Evolutionary conservation across 35 echinoderm and acorn worm species (phyloP), one percentile per base, ranked within the genome.

Genomic region (Apostichopus parvimensis): DNA sequence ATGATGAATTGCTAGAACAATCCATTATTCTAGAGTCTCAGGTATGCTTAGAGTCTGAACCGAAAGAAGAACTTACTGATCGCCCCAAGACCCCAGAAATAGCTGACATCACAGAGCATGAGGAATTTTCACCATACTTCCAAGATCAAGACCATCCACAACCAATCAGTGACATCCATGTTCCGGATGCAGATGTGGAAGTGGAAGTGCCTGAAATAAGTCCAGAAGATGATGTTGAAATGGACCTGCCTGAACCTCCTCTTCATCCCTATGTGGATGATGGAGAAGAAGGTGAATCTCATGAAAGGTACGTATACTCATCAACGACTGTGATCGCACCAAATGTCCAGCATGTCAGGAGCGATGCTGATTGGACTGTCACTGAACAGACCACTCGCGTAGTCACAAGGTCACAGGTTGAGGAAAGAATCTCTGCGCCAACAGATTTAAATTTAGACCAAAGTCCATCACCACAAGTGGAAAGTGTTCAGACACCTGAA

Each of bases 11-110:
- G 52, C 73, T 94, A 22, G 93, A 94, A 84, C 87, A 94, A 54
- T 77, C 93, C 24, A 94, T 86, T 54, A 84, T 94, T 53, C 71
- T 94, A 9, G 45, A 94, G 81, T 56, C 65, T 28, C 56, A 94
- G 53, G 77, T 86, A 14, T 94, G 66, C 53, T 72, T 94, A 54
- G 88, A 94, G 11, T 84, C 93, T 60, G 18, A 45, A 58, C 93
- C 93, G 60, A 84, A 53, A 18, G 94, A 92, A 82, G 94, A 94
- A 24, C 53, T 73, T 60, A 26, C 45, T 13, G 86, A 88, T 57
- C 73, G 86, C 17, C 94, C 94, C 87, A 87, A 73, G 53, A 98
- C 94, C 87, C 96, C 96, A 78, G 96, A 98, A 55, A 98, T 98
- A 60, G 55, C 91, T 13, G 96, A 98, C 76, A 95, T 98, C 11